Evolutionary conservation across 2,797 vertebrate genomes (phyloP).

Genomic region (Vireo griseus): DNA sequence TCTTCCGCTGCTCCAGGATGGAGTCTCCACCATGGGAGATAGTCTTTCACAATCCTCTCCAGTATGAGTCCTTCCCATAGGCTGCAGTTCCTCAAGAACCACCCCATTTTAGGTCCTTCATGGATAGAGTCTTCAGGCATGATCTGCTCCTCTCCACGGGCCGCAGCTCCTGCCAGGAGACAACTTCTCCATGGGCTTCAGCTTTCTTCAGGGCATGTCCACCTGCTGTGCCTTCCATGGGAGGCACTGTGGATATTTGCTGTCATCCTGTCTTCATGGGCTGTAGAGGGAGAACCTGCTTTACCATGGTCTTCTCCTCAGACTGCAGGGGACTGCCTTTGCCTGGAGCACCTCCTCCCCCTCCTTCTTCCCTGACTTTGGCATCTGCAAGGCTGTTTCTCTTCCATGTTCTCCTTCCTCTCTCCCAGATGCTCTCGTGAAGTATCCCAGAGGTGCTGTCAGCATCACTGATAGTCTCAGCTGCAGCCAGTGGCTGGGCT

Average conservation of each 20-base stretch:
- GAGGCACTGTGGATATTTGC: background rate
- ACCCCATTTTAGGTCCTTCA: background rate
- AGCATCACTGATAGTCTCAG: background rate
- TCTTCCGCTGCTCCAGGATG: accelerated
- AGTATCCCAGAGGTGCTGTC: background rate
- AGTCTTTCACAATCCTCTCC: background rate
- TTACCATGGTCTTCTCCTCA: background rate
- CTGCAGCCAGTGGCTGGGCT: accelerated
- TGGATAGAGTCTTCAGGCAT: background rate
- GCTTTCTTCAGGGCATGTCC: background rate
- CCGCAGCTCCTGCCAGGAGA: background rate
- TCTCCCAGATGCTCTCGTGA: background rate
- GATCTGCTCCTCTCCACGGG: background rate
- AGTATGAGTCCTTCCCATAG: accelerated
- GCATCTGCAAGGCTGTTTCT: background rate
- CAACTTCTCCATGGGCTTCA: background rate
- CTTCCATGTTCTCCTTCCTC: background rate
- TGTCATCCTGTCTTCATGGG: background rate
- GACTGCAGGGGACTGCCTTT: background rate
- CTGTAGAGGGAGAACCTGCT: background rate
- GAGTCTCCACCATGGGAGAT: accelerated
- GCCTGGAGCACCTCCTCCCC: accelerated
- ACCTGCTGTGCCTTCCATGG: background rate
- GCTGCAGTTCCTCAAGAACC: accelerated
- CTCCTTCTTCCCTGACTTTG: background rate